A percentile compares a stretch with the other conserved stretches of the same genome.
Conservation (phyloP, 2,888 invertebrate species). For the Heliconius aoede region DNA sequence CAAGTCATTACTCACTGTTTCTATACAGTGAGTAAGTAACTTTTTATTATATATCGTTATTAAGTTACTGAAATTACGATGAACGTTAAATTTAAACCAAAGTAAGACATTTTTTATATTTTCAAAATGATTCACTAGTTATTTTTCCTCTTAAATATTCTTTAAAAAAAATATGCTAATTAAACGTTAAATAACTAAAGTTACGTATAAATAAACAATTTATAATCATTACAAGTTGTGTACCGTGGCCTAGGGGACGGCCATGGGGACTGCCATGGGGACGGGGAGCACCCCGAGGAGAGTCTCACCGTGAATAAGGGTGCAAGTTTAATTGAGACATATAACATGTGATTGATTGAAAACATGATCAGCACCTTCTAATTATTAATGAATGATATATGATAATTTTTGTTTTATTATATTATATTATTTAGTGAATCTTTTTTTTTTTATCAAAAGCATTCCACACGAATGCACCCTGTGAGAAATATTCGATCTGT, state of each 20-base stretch:
- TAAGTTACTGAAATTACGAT: conserved; percentile 8
- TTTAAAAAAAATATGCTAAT: background rate
- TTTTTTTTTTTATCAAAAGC: conserved; percentile 64
- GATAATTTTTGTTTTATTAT: conserved; percentile 70
- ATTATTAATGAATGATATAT: conserved; percentile 65
- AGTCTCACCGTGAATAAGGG: conserved; percentile 59
- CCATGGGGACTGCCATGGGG: too few relatives aligned
- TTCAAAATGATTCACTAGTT: background rate
- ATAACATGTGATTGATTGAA: conserved; percentile 77
- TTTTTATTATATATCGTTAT: conserved; percentile 17
- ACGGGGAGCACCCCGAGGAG: conserved; percentile 51
- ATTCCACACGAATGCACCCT: conserved; percentile 69
- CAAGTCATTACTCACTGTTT: conserved; percentile 17
- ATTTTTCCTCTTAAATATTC: background rate
- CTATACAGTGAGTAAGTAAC: conserved; percentile 13
- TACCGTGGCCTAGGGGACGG: conserved; percentile 55
- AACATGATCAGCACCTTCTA: conserved; percentile 73
- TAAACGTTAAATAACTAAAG: background rate
- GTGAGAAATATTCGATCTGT: conserved; percentile 72
- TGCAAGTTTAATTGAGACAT: conserved; percentile 78
- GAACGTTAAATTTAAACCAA: background rate
- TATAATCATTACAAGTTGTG: conserved; percentile 78
- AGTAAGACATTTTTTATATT: background rate
- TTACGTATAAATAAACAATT: conserved; percentile 74
- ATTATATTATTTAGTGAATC: conserved; percentile 52